Percentiles rank a stretch among this genome's conserved stretches.
Evolutionary conservation across 2,113 vertebrate species (phyloP).

Genomic region (Platysteira castanea): DNA sequence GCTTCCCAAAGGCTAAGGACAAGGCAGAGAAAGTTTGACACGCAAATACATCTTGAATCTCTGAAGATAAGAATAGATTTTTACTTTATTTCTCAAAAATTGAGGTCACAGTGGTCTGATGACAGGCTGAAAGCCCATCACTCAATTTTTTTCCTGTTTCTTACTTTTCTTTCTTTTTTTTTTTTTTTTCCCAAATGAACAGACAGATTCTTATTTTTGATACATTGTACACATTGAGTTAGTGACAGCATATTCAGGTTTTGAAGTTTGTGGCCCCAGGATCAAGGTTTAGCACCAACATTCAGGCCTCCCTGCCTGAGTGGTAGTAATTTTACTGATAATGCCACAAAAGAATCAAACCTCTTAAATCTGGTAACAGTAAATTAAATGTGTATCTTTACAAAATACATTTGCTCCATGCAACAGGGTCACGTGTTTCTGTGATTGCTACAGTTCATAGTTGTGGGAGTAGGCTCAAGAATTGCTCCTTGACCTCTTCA

Average conservation of each 20-base stretch:
- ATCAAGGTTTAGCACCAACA: constrained; percentile 58
- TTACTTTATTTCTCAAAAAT: constrained; percentile 72
- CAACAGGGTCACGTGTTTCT: not conserved
- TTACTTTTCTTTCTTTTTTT: not conserved
- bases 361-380: not conserved
- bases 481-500: not conserved
- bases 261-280: not conserved
- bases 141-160: constrained; percentile 24
- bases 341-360: not conserved
- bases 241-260: constrained; percentile 59
- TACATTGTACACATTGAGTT: constrained; percentile 44
- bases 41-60: constrained; percentile 69
- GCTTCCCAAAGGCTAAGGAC: constrained; percentile 61
- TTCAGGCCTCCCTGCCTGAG: not conserved
- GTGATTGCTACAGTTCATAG: not conserved
- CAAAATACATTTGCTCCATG: not conserved
- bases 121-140: constrained; percentile 70
- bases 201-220: constrained; percentile 23
- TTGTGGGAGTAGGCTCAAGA: not conserved
- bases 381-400: not conserved
- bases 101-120: constrained; percentile 61
- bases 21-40: constrained; percentile 45
- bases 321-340: not conserved
- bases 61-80: constrained; percentile 66
- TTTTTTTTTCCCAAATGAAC: not conserved